A percentile compares a stretch with the other conserved stretches of the same genome.
These are phyloP conservation scores for Troides oblongomaculatus DNA, from an alignment of 2,888 invertebrate genomes.

Conservation along the genomic window DNA sequence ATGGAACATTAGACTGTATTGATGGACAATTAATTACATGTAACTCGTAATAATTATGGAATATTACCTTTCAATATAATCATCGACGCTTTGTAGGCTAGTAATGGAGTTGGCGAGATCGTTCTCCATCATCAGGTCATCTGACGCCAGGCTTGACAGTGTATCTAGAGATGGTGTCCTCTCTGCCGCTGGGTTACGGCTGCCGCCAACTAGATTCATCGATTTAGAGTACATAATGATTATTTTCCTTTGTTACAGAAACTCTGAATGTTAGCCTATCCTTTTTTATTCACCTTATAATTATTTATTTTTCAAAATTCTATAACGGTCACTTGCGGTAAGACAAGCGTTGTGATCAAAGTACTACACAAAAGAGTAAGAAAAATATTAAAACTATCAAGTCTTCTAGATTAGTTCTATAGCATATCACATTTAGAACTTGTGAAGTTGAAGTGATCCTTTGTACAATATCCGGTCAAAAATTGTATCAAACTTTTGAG, in stretches of 20 bases:
- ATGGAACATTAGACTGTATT: not conserved
- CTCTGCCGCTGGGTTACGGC: constrained; percentile 69
- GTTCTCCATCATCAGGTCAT: constrained; percentile 93
- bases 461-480: not conserved
- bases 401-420: too few relatives aligned
- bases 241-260: not conserved
- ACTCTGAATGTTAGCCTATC: too few relatives aligned
- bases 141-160: constrained; percentile 91
- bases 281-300: too few relatives aligned
- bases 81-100: constrained; percentile 76
- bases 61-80: constrained; percentile 78
- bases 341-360: too few relatives aligned
- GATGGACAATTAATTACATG: not conserved
- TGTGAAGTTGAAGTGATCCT: not conserved
- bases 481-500: not conserved
- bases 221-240: not conserved
- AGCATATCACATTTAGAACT: too few relatives aligned
- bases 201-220: constrained; percentile 45
- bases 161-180: constrained; percentile 88
- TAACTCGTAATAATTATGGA: not conserved
- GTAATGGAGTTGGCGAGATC: constrained; percentile 83
- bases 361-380: too few relatives aligned
- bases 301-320: too few relatives aligned
- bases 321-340: too few relatives aligned
- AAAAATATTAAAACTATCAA: too few relatives aligned